Base-by-base conservation (phyloP, 2,113 vertebrate genomes). In the Macheiramphus alcinus region DNA sequence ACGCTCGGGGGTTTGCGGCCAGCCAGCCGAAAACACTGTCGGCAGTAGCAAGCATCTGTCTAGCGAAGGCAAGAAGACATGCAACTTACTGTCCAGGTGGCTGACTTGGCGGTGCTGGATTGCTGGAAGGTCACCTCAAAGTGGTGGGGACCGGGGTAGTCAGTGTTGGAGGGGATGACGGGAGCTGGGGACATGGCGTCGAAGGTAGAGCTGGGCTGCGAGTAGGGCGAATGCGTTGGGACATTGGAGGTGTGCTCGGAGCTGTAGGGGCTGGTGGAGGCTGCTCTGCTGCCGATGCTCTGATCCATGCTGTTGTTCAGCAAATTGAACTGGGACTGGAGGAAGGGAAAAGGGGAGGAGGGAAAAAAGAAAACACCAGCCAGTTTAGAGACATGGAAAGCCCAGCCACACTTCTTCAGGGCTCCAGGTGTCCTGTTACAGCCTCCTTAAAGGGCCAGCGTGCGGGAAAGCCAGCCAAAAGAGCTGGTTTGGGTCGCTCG, bases 81-180 rank as follows among this genome's bases (percentile, higher is more conserved):
- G 18, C 71, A 34, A 99, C 99, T 99, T 98, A 99, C 99, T 83
- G 99, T 99, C 99, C 99, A 99, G 96, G 99, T 99, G 97, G 99
- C 99, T 0, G 99, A 99, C 88, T 99, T 99, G 96, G 99, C 99
- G 0, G 99, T 99, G 98, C 99, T 99, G 65, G 99, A 99, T 90
- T 99, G 99, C 98, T 99, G 99, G 98, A 99, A 99, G 97, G 99
- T 99, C 97, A 99, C 99, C 96, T 99, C 99, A 75, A 99, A 99
- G 98, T 98, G 98, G 95, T 99, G 99, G 18, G 99, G 99, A 40
- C 99, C 99, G 0, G 99, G 99, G 97, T 99, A 99, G 98, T 99
- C 99, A 3, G 99, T 98, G 98, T 99, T 99, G 98, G 99, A 99
- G 86, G 99, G 99, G 98, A 99, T 99, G 98, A 99, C 98, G 1